A percentile compares a stretch with the other conserved stretches of the same genome.
Conservation (phyloP, 2,113 vertebrate genomes). For the Blennius ocellaris region DNA sequence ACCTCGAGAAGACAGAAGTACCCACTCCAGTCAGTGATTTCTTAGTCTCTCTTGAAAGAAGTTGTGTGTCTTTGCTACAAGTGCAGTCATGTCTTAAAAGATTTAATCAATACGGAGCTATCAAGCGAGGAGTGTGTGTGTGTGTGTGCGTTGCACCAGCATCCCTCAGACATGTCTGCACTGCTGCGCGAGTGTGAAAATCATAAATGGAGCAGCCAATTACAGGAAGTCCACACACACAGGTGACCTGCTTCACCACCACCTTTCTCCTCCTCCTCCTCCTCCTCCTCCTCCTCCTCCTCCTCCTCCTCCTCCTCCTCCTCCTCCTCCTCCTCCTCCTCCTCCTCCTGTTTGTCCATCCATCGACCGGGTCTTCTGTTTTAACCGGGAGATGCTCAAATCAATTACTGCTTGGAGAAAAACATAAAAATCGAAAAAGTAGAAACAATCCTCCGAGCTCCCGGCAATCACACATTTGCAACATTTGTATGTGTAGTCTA, state of each 20-base stretch:
- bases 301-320: neutral
- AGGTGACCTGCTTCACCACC: neutral
- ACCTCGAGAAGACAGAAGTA: neutral
- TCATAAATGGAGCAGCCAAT: constrained; percentile 39
- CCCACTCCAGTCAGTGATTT: neutral
- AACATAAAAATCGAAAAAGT: too few species aligned
- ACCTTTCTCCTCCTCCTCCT: neutral
- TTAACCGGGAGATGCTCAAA: constrained; percentile 13
- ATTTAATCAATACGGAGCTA: constrained; percentile 27
- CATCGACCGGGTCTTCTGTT: constrained; percentile 1
- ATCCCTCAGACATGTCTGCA: constrained; percentile 10
- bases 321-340: neutral
- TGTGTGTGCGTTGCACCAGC: constrained; percentile 22
- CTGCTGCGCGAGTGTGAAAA: constrained; percentile 2
- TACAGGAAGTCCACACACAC: constrained; percentile 9
- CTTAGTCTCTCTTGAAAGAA: constrained; percentile 7
- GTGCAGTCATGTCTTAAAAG: constrained; percentile 22
- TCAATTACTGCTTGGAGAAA: neutral
- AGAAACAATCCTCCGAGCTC: neutral
- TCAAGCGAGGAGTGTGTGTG: constrained; percentile 12
- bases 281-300: neutral
- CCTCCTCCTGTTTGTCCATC: neutral
- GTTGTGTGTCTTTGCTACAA: constrained; percentile 9
- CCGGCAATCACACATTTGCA: neutral
- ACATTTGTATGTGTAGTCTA: neutral